Percentiles rank a stretch among this genome's conserved stretches.
Evolutionary conservation across 53 echinoderm and acorn worm genomes (phyloP).

Genomic region (Crossaster papposus): DNA sequence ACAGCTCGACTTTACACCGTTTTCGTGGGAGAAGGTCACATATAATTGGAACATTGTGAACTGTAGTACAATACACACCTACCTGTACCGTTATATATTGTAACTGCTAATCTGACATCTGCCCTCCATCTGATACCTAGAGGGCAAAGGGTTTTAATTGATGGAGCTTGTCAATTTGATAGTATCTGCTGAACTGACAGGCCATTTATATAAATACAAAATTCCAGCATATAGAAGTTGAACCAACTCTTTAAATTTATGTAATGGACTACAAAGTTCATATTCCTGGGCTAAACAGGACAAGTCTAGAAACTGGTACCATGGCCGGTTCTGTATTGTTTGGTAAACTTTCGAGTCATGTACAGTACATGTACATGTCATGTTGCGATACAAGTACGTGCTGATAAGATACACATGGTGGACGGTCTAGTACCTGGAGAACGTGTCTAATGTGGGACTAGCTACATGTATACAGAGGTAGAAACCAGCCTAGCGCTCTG

Average conservation of each 20-base stretch:
- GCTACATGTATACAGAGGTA: neutral
- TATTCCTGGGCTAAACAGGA: neutral
- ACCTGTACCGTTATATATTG: too few species aligned
- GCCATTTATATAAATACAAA: neutral
- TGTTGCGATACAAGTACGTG: neutral
- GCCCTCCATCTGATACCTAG: neutral
- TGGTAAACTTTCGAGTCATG: neutral
- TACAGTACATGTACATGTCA: neutral
- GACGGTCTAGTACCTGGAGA: constrained; percentile 7
- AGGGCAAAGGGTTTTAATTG: constrained; percentile 7
- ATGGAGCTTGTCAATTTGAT: neutral
- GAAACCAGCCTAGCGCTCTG: neutral
- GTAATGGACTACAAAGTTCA: neutral
- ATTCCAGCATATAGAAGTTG: neutral
- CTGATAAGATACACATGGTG: constrained; percentile 25
- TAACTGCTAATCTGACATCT: neutral
- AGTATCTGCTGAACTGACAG: neutral
- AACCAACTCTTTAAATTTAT: neutral
- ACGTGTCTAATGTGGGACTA: constrained; percentile 12
- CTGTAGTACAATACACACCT: too few species aligned
- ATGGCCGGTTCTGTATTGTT: neutral
- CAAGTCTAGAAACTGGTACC: neutral
- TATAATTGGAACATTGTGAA: too few species aligned
- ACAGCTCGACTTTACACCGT: too few species aligned
- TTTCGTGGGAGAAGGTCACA: too few species aligned